Conservation (phyloP, 2,113 vertebrate genomes). For the Anoura caudifer region DNA sequence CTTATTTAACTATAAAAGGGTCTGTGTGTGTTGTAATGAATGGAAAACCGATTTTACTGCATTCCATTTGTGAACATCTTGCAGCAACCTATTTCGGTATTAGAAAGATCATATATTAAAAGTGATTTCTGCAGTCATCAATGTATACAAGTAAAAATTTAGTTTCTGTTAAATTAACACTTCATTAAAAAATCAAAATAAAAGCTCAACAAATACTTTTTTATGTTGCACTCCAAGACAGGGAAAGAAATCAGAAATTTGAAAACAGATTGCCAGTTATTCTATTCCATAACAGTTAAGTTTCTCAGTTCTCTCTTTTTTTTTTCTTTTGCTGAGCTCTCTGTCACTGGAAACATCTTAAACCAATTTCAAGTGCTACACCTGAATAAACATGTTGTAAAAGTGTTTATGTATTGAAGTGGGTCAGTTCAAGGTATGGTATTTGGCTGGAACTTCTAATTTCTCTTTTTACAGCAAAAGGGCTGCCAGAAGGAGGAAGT, state of each 20-base stretch:
- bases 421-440: conserved; percentile 91
- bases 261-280: conserved; percentile 80
- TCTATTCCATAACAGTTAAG: conserved; percentile 79
- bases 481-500: conserved; percentile 88
- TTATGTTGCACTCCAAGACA: conserved; percentile 75
- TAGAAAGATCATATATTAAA: conserved; percentile 76
- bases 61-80: conserved; percentile 62
- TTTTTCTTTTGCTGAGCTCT: conserved; percentile 76
- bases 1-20: conserved; percentile 52
- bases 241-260: conserved; percentile 73
- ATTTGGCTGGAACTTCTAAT: conserved; percentile 89
- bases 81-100: conserved; percentile 63
- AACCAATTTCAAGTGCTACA: conserved; percentile 90
- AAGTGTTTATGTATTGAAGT: conserved; percentile 92
- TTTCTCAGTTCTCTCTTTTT: conserved; percentile 80
- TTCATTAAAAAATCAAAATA: conserved; percentile 80
- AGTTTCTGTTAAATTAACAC: conserved; percentile 77
- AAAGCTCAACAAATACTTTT: conserved; percentile 78
- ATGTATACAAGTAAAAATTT: conserved; percentile 68
- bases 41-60: conserved; percentile 73
- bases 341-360: conserved; percentile 89
- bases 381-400: conserved; percentile 92
- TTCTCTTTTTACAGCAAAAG: conserved; percentile 88
- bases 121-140: conserved; percentile 73
- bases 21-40: conserved; percentile 73